Conservation (phyloP, 2,113 vertebrate genomes). For the Oncorhynchus mykiss region DNA sequence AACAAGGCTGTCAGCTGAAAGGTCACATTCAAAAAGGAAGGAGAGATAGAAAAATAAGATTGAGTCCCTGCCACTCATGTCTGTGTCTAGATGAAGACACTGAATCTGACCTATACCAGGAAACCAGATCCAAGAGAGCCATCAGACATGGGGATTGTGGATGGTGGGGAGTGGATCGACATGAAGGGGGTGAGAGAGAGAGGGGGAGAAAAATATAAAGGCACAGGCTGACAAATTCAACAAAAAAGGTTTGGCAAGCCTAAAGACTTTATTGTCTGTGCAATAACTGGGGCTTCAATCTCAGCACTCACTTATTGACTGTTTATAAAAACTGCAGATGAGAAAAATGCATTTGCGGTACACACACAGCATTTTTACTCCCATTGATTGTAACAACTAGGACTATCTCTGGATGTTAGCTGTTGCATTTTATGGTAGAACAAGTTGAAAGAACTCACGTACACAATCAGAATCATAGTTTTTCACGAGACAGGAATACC, state of each 20-base stretch:
- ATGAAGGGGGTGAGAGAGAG: neutral
- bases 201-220: neutral
- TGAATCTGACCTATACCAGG: conserved; percentile 48
- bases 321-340: conserved; percentile 58
- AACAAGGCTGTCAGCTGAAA: conserved; percentile 44
- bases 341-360: conserved; percentile 3
- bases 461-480: neutral
- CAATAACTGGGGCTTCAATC: conserved; percentile 41
- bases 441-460: conserved; percentile 7
- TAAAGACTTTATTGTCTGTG: conserved; percentile 44
- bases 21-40: conserved; percentile 47
- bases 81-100: conserved; percentile 46
- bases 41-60: conserved; percentile 21
- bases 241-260: conserved; percentile 43
- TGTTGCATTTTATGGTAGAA: conserved; percentile 39
- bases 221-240: neutral
- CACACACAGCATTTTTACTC: conserved; percentile 30
- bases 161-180: neutral
- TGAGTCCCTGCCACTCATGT: conserved; percentile 34
- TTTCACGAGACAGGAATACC: neutral
- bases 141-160: neutral
- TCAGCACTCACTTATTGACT: conserved; percentile 24
- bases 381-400: conserved; percentile 42
- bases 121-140: conserved; percentile 33
- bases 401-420: conserved; percentile 29